These are phyloP conservation scores for Platyscapa corneri DNA, from an alignment of 1,140 invertebrate species.

Conservation along the genomic window DNA sequence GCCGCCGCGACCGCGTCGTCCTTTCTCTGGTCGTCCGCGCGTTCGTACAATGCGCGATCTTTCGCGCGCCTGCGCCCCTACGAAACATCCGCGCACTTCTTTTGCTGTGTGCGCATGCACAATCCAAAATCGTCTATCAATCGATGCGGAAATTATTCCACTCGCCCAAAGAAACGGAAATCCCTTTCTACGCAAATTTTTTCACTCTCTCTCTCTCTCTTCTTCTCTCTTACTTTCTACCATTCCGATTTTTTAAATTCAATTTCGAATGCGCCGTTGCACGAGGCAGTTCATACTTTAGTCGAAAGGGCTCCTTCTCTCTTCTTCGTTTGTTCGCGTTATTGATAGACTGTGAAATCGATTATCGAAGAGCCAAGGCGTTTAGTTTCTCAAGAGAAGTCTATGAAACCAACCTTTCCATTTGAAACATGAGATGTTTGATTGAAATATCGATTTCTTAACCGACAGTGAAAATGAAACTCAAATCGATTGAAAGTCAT, in stretches of 20 bases:
- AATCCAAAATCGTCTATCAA: constrained; percentile 10
- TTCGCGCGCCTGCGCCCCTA: not conserved
- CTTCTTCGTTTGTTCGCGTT: not conserved
- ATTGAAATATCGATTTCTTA: not conserved
- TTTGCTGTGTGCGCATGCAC: not conserved
- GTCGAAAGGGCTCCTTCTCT: not conserved
- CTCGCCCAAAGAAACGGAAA: not conserved
- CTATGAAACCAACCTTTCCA: not conserved
- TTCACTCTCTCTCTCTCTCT: too few species aligned
- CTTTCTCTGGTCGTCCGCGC: too few species aligned
- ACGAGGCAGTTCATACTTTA: not conserved
- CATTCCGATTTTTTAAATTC: not conserved
- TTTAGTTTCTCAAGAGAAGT: not conserved
- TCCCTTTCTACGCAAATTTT: not conserved
- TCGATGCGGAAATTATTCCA: not conserved
- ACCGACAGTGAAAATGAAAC: too few species aligned
- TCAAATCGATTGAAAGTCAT: too few species aligned
- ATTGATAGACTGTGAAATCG: not conserved
- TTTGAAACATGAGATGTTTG: not conserved
- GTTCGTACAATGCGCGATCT: constrained; percentile 30
- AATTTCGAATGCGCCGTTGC: not conserved
- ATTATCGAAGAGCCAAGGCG: too few species aligned
- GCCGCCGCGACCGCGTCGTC: not conserved
- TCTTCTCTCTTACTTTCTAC: too few species aligned
- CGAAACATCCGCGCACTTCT: not conserved